Conservation (phyloP, 1,140 invertebrate species). For the Lepidotrigona ventralis region DNA sequence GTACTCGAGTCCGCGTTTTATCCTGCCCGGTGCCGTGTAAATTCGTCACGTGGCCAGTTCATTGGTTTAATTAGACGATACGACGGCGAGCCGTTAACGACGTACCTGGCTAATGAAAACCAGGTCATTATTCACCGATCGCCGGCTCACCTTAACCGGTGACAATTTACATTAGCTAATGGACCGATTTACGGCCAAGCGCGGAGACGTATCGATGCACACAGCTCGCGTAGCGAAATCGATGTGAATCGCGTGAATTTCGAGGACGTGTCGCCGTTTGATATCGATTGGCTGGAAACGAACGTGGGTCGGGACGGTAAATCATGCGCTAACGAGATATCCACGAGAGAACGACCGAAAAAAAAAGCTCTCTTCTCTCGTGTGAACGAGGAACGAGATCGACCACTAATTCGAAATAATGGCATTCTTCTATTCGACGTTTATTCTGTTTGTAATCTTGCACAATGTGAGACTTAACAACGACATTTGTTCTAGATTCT, state of each 20-base stretch:
- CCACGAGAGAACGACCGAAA: not conserved
- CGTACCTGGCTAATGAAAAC: constrained; percentile 40
- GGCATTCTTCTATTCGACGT: not conserved
- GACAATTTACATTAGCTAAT: constrained; percentile 57
- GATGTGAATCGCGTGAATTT: constrained; percentile 21
- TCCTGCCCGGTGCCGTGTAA: not conserved
- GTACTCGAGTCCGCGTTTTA: not conserved
- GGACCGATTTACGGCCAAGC: not conserved
- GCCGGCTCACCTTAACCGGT: constrained; percentile 28
- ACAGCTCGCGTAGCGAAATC: not conserved
- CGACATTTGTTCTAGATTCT: no score
- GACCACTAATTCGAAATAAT: not conserved
- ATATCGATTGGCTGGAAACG: not conserved
- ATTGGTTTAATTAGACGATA: constrained; percentile 54
- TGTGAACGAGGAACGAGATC: not conserved
- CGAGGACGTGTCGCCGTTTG: not conserved
- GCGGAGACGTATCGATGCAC: constrained; percentile 11
- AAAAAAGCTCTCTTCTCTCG: constrained; percentile 9
- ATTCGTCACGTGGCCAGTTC: constrained; percentile 40
- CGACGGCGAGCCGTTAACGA: constrained; percentile 42
- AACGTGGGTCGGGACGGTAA: constrained; percentile 1
- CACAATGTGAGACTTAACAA: no score
- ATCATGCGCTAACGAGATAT: constrained; percentile 35
- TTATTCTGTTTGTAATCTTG: no score
- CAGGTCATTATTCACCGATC: constrained; percentile 34